A percentile compares a stretch with the other conserved stretches of the same genome.
Evolutionary conservation across 2,797 vertebrate genomes (phyloP).

Genomic region (Ambastaia sidthimunki): DNA sequence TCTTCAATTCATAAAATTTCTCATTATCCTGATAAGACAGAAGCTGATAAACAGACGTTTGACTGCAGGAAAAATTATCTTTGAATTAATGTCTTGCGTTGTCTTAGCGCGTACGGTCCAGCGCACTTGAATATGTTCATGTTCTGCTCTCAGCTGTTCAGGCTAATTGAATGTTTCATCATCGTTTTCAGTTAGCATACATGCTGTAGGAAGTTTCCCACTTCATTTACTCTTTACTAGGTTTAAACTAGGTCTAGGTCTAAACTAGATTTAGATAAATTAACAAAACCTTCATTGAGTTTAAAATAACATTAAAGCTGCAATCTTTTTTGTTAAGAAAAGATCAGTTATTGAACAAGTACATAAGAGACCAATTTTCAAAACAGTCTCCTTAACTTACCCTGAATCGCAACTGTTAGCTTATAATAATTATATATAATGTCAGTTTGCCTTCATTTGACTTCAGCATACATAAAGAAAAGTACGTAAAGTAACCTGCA

Average conservation of each 20-base stretch:
- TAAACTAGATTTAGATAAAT: no score
- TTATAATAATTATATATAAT: no score
- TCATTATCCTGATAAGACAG: slow-evolving; percentile 35
- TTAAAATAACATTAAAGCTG: not conserved
- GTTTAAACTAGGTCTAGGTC: no score
- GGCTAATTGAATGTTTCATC: slow-evolving; percentile 12
- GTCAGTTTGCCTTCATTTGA: no score
- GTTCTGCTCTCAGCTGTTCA: slow-evolving; percentile 20
- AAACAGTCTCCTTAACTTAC: no score
- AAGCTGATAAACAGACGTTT: slow-evolving; percentile 6
- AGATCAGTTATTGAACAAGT: no score
- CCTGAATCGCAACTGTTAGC: no score
- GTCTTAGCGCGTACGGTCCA: not conserved
- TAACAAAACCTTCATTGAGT: not conserved
- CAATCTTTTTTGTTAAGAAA: no score
- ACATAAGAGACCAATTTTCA: no score
- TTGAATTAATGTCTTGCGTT: slow-evolving; percentile 9
- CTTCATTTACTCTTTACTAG: not conserved
- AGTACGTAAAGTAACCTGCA: no score
- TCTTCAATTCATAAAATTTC: not conserved
- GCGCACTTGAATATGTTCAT: slow-evolving; percentile 1
- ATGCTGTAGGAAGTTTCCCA: not conserved
- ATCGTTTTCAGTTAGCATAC: not conserved
- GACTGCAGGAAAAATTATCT: slow-evolving; percentile 23
- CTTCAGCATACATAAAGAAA: no score